phyloP scores from a whole-genome alignment of 2,888 invertebrate genomes.

The Lithophane leautieri region DNA sequence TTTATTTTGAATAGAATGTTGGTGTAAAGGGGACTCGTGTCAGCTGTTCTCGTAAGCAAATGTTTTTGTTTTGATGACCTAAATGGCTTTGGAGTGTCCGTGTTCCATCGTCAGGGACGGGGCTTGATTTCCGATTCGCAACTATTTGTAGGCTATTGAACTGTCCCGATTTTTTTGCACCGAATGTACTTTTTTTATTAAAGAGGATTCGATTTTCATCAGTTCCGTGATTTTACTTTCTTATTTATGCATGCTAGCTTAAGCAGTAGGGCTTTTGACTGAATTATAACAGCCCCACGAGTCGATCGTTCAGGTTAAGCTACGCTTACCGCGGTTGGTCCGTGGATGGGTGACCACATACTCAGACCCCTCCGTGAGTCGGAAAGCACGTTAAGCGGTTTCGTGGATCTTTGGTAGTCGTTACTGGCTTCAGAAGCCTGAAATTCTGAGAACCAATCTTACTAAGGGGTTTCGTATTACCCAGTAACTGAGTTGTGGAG shows the following conservation, averaged over 20 bases:
- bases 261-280: not conserved
- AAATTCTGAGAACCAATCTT: not conserved
- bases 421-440: not conserved
- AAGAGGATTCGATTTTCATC: not conserved
- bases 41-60: constrained; percentile 52
- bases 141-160: constrained; percentile 28
- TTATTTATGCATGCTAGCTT: constrained; percentile 1
- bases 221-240: not conserved
- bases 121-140: constrained; percentile 29
- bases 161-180: constrained; percentile 4
- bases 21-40: constrained; percentile 61
- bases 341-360: too few relatives aligned
- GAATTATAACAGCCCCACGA: not conserved
- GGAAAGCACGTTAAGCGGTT: not conserved
- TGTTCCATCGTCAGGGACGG: constrained; percentile 18
- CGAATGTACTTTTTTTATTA: not conserved
- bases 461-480: not conserved
- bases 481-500: not conserved
- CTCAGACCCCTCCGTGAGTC: too few relatives aligned
- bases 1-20: constrained; percentile 66
- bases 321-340: not conserved
- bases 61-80: constrained; percentile 62
- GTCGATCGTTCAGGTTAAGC: not conserved
- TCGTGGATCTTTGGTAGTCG: not conserved
- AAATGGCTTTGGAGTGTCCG: constrained; percentile 42